phyloP scores from a whole-genome alignment of 2,797 vertebrate species.

The Anguilla megastoma region DNA sequence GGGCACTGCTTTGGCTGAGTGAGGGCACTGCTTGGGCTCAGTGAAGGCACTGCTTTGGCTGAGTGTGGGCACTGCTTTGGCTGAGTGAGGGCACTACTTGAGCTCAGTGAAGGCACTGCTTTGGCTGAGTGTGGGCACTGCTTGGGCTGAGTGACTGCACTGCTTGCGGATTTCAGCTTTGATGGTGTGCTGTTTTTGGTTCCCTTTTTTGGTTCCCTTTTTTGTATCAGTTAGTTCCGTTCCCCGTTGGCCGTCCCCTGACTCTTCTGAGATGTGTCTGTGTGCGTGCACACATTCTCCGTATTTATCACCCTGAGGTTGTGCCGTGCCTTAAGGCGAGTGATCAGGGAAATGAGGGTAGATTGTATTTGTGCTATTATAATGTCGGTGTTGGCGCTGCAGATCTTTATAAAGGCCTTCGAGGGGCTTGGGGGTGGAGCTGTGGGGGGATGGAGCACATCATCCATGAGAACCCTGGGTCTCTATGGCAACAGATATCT shows the following conservation, averaged over 20 bases:
- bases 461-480: slow-evolving; percentile 17
- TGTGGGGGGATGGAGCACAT: neutral
- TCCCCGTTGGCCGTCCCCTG: neutral
- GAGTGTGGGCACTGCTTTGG: too few species aligned
- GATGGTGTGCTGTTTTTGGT: neutral
- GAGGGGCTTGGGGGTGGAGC: neutral
- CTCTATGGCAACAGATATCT: slow-evolving; percentile 36
- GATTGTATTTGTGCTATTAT: neutral
- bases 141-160: neutral
- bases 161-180: neutral
- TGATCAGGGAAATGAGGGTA: neutral
- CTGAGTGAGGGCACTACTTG: neutral
- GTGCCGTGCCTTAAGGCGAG: neutral
- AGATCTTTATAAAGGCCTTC: neutral
- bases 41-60: too few species aligned
- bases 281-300: neutral
- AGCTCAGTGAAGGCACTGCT: too few species aligned
- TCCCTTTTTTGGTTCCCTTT: neutral
- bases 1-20: neutral
- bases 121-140: too few species aligned
- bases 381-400: neutral
- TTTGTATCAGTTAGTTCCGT: too few species aligned
- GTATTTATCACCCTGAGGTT: neutral
- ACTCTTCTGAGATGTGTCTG: neutral
- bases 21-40: too few species aligned